These are phyloP conservation scores for Oncopeltus fasciatus DNA, from an alignment of 1,140 invertebrate genomes.

Conservation along the genomic window DNA sequence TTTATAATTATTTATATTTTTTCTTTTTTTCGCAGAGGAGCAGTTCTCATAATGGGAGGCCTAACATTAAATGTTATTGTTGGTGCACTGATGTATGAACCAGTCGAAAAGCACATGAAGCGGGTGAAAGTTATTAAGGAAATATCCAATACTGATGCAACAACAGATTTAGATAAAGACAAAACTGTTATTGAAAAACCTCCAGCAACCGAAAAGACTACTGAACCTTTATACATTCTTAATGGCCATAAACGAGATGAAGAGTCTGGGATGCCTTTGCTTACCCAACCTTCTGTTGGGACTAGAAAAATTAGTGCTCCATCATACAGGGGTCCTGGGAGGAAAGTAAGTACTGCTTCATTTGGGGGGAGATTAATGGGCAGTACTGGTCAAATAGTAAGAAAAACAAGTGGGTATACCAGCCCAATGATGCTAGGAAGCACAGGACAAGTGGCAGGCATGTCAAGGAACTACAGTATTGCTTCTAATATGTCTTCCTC, in stretches of 20 bases:
- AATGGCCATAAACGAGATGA: conserved; percentile 12
- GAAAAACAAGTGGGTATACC: conserved; percentile 42
- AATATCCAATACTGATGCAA: neutral
- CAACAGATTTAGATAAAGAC: neutral
- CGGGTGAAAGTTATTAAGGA: conserved; percentile 32
- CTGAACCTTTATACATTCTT: neutral
- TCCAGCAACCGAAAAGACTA: conserved; percentile 1
- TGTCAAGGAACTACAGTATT: conserved; percentile 21
- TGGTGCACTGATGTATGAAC: conserved; percentile 66
- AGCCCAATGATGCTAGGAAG: conserved; percentile 18
- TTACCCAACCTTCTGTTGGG: conserved; percentile 24
- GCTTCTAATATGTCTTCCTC: conserved; percentile 44
- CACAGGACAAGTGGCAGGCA: conserved; percentile 21
- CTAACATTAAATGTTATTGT: conserved; percentile 70
- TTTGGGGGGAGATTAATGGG: conserved; percentile 26
- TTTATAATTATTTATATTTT: no score
- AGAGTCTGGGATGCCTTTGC: conserved; percentile 19
- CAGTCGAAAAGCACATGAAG: conserved; percentile 63
- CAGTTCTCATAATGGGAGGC: conserved; percentile 67
- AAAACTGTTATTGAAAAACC: conserved; percentile 5
- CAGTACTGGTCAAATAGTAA: conserved; percentile 38
- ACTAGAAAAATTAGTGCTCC: conserved; percentile 39
- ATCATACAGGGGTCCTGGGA: conserved; percentile 19
- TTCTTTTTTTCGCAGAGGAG: no score
- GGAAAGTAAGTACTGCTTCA: conserved; percentile 13